A percentile compares a stretch with the other conserved stretches of the same genome.
These are phyloP conservation scores for Leptinotarsa texana DNA, from an alignment of 1,140 invertebrate species.

Conservation along the genomic window DNA sequence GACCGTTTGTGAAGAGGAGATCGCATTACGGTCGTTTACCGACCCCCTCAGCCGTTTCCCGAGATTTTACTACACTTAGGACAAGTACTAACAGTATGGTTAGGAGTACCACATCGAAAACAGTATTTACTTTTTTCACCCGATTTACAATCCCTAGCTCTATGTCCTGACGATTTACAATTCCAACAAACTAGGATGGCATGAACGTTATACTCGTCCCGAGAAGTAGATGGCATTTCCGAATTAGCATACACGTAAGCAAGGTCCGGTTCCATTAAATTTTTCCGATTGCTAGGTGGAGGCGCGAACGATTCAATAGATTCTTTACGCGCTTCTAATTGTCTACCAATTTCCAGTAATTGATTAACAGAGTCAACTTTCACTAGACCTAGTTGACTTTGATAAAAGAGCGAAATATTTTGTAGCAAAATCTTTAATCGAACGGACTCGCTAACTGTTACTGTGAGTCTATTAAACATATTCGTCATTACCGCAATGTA, in stretches of 20 bases:
- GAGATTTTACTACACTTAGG: background rate
- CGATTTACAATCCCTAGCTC: constrained; percentile 6
- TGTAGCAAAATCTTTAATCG: constrained; percentile 43
- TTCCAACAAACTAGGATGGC: background rate
- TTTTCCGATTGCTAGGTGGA: constrained; percentile 26
- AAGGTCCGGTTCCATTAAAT: background rate
- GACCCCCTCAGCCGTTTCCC: background rate
- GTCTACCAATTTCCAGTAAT: constrained; percentile 17
- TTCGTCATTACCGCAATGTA: constrained; percentile 48
- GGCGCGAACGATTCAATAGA: constrained; percentile 6
- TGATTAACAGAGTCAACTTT: constrained; percentile 17
- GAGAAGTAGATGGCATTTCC: background rate
- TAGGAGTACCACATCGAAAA: constrained; percentile 14
- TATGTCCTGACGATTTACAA: background rate
- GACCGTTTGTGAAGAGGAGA: background rate
- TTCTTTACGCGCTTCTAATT: constrained; percentile 15
- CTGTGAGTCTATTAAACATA: constrained; percentile 45
- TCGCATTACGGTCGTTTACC: background rate
- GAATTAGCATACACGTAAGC: background rate
- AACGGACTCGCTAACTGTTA: constrained; percentile 37
- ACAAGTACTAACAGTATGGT: background rate
- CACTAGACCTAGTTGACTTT: constrained; percentile 31
- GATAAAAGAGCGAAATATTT: constrained; percentile 48
- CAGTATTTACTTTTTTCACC: background rate
- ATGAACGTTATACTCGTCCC: background rate